Conservation (phyloP, 2,888 invertebrate genomes). For the Diarsia rubi region DNA sequence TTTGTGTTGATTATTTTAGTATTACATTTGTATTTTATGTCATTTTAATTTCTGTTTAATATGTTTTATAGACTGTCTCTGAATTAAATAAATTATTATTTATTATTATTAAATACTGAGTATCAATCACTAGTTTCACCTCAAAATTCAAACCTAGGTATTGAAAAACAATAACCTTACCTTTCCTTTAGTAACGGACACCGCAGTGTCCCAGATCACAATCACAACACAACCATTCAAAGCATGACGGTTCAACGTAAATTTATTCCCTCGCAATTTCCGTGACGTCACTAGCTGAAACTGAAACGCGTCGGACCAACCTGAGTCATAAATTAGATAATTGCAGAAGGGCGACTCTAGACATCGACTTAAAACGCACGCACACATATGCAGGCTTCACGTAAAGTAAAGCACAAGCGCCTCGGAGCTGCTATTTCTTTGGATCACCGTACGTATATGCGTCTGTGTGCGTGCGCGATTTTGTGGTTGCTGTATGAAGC, state of each 20-base stretch:
- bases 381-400: neutral
- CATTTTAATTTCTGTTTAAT: too few species aligned
- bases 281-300: slow-evolving; percentile 67
- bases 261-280: slow-evolving; percentile 74
- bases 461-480: neutral
- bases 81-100: too few species aligned
- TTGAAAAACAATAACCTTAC: slow-evolving; percentile 16
- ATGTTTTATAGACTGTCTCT: too few species aligned
- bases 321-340: slow-evolving; percentile 21
- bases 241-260: slow-evolving; percentile 65
- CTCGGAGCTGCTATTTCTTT: neutral
- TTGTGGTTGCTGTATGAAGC: neutral
- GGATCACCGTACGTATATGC: neutral
- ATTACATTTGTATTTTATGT: too few species aligned
- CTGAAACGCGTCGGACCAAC: slow-evolving; percentile 60
- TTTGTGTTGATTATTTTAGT: too few species aligned
- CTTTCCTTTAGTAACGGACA: slow-evolving; percentile 25
- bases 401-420: neutral
- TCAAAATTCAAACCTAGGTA: neutral
- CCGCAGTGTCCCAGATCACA: slow-evolving; percentile 36
- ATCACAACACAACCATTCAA: slow-evolving; percentile 61
- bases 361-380: neutral
- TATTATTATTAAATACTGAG: neutral
- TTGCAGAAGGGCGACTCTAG: slow-evolving; percentile 1
- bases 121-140: neutral